A percentile compares a stretch with the other conserved stretches of the same genome.
Evolutionary conservation across 2,113 vertebrate genomes (phyloP).

Genomic region (Galemys pyrenaicus): DNA sequence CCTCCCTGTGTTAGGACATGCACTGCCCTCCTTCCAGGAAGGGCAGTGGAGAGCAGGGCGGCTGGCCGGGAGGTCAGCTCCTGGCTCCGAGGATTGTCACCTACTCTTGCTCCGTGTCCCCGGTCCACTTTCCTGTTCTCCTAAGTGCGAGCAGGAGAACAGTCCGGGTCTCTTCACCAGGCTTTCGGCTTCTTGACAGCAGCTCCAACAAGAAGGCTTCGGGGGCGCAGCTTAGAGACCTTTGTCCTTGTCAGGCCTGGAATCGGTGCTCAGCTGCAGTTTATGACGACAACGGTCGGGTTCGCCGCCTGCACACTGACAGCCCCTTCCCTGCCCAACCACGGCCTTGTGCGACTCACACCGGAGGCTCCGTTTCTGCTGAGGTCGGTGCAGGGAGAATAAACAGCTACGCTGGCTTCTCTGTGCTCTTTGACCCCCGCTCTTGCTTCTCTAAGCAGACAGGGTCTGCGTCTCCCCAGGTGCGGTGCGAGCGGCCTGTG

Average conservation of each 20-base stretch:
- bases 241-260: background rate
- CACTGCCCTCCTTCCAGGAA: background rate
- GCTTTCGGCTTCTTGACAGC: background rate
- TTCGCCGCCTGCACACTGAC: too few relatives aligned
- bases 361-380: background rate
- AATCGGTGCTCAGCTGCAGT: background rate
- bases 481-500: background rate
- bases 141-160: background rate
- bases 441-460: background rate
- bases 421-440: background rate
- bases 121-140: too few relatives aligned
- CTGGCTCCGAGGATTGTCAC: background rate
- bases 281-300: too few relatives aligned
- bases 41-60: too few relatives aligned
- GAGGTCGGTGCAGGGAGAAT: background rate
- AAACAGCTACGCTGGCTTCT: background rate
- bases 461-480: background rate
- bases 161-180: rapidly evolving
- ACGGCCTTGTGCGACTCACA: rapidly evolving
- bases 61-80: rapidly evolving
- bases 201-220: background rate
- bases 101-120: background rate
- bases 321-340: too few relatives aligned
- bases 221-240: background rate
- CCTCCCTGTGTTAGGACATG: too few relatives aligned